Evolutionary conservation across 2,113 vertebrate genomes (phyloP), one percentile per base, ranked within the genome.

Genomic region (Rattus rattus): DNA sequence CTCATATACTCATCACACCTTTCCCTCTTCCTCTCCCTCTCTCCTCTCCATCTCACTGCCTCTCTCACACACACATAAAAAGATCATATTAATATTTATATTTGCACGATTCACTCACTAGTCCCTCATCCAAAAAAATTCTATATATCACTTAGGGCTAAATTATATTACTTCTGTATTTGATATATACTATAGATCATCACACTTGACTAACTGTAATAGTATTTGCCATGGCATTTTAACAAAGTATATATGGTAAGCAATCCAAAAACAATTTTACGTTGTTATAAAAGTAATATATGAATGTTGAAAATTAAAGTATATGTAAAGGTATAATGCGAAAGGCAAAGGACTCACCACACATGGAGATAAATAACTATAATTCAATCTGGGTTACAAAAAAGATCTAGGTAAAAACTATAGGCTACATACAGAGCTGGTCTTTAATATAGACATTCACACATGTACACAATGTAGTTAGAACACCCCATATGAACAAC

Each of bases 291-390:
- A 88, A 93, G 59, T 77, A 91, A 88, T 20, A 84, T 52, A 52
- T 43, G 36, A 88, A 92, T 17, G 33, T 1, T 90, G 52, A 88
- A 94, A 97, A 88, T n/a, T 77, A 47, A 90, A 86, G 3, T 47
- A 7, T 43, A 79, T 39, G 17, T 22, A 92, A 49, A 59, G 5
- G 8, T 56, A 56, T 81, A 70, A 56, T 39, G 17, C 54, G 36
- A 86, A 92, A 92, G 75, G 75, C 33, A 54, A 76, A 72, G 28
- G 87, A 33, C 12, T 65, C 24, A 47, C 7, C 36, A 83, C 20
- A 11, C 19, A 59, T 81, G 20, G 79, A 28, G 12, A 63, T 14
- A 59, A 2, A 83, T n/a, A 61, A 13, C 36, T 43, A 63, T 63
- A 26, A 43, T 63, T 6, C 14, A 61, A 86, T 16, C 26, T 65